phyloP scores from a whole-genome alignment of 2,797 vertebrate genomes.

The Ctenosaura bakeri region DNA sequence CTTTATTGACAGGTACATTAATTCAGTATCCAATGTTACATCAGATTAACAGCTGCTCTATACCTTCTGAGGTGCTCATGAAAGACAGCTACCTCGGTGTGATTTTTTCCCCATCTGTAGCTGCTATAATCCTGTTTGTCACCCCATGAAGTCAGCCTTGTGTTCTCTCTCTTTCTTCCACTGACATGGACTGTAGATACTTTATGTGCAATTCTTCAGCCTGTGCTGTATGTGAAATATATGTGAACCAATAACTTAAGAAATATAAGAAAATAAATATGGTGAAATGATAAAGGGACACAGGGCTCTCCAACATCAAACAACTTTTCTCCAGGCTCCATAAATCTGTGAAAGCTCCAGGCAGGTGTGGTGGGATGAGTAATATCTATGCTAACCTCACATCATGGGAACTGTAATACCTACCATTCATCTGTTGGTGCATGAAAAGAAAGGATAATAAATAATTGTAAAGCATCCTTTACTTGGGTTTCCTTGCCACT shows the following conservation, averaged over 20 bases:
- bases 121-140: conserved; percentile 11
- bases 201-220: conserved; percentile 1
- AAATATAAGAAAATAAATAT: conserved; percentile 4
- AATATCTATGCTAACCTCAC: neutral
- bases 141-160: neutral
- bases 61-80: conserved; percentile 2
- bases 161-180: neutral
- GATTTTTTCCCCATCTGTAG: neutral
- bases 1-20: conserved; percentile 11
- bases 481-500: neutral
- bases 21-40: neutral
- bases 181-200: neutral
- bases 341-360: neutral
- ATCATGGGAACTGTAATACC: neutral
- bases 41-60: conserved; percentile 13
- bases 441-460: neutral
- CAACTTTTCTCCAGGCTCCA: neutral
- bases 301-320: neutral
- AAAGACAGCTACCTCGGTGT: neutral
- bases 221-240: neutral
- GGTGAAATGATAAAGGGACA: neutral
- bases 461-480: neutral
- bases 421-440: neutral
- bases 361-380: neutral
- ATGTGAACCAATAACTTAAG: neutral